phyloP scores from a whole-genome alignment of 2,113 vertebrate genomes.

The Nasalis larvatus region DNA sequence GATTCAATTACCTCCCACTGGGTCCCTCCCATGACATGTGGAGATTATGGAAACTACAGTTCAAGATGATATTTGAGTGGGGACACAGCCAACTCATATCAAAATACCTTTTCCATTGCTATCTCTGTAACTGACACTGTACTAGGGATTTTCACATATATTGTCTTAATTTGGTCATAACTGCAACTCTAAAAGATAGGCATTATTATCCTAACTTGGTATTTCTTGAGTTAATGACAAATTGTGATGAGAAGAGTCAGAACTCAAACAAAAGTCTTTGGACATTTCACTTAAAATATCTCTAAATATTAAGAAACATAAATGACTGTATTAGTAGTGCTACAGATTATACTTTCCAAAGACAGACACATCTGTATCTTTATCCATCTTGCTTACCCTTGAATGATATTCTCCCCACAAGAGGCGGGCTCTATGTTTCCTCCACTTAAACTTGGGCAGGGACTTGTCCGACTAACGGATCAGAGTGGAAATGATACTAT shows the following conservation, averaged over 20 bases:
- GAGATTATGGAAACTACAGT: no score
- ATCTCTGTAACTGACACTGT: not conserved
- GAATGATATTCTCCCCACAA: not conserved
- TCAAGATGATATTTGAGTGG: no score
- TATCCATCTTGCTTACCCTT: not conserved
- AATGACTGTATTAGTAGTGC: not conserved
- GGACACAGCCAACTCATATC: no score
- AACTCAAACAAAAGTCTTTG: not conserved
- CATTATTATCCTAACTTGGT: not conserved
- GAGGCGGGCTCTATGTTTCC: not conserved
- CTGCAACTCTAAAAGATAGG: not conserved
- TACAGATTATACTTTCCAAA: not conserved
- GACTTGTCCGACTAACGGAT: not conserved
- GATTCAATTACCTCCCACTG: no score
- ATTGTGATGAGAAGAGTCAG: not conserved
- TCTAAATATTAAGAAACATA: not conserved
- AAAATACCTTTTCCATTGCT: not conserved
- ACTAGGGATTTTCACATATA: not conserved
- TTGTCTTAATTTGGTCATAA: not conserved
- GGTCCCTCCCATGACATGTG: no score
- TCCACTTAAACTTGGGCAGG: not conserved
- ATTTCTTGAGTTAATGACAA: not conserved
- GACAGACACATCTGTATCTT: not conserved
- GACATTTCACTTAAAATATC: not conserved
- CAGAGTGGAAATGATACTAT: not conserved